These are phyloP conservation scores for Anthoscopus minutus DNA, from an alignment of 2,113 vertebrate species.

Conservation along the genomic window DNA sequence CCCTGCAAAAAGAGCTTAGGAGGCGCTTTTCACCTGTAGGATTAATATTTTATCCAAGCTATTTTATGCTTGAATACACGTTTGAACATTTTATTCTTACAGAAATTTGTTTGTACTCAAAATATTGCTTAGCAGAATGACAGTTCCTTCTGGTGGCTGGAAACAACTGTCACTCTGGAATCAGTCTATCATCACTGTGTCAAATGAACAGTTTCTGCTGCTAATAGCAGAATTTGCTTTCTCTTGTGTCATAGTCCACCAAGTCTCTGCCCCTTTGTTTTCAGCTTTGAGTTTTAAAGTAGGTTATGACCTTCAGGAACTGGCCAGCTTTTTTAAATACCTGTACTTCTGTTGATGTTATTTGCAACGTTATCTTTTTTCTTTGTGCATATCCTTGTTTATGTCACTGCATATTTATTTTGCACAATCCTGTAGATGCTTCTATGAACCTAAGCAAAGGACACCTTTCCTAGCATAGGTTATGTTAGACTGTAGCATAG, in stretches of 20 bases:
- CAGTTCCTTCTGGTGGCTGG: neutral
- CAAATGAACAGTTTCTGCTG: neutral
- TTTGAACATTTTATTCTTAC: neutral
- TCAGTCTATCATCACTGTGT: neutral
- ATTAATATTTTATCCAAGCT: constrained; percentile 29
- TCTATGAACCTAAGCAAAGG: constrained; percentile 9
- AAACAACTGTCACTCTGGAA: neutral
- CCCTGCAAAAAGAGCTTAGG: neutral
- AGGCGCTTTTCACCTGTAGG: neutral
- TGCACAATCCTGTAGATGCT: neutral
- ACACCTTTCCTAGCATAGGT: neutral
- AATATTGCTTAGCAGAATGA: neutral
- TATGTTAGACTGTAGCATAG: neutral
- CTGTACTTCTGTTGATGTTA: neutral
- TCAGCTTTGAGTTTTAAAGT: neutral
- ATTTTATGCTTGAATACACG: constrained; percentile 3
- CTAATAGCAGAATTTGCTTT: neutral
- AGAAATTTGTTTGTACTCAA: neutral
- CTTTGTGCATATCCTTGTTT: neutral
- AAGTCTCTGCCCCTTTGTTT: neutral
- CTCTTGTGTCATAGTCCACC: neutral
- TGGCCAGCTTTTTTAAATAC: neutral
- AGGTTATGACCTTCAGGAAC: neutral
- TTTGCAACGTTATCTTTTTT: neutral
- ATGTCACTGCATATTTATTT: neutral